A percentile compares a stretch with the other conserved stretches of the same genome.
phyloP scores from a whole-genome alignment of 2,888 invertebrate genomes.

The Leptopilina syphax region DNA sequence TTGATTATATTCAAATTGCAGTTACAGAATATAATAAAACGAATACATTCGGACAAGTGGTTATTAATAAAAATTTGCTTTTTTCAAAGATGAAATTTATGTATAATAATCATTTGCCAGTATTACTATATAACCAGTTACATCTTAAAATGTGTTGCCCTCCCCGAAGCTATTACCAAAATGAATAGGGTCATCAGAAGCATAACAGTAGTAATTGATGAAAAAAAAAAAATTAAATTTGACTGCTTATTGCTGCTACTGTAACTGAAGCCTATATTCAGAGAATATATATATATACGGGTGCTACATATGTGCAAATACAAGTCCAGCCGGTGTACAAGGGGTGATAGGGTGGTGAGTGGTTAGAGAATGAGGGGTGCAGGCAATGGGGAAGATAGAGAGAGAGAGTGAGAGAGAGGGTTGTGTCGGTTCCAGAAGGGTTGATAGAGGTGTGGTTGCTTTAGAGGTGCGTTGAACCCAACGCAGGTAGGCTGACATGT shows the following conservation, averaged over 20 bases:
- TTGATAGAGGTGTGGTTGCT: slow-evolving; percentile 75
- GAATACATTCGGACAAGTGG: no score
- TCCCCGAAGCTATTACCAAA: no score
- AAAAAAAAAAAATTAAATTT: background rate
- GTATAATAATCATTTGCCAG: no score
- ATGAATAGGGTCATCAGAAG: no score
- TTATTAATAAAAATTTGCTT: no score
- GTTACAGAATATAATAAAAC: no score
- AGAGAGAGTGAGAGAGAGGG: slow-evolving; percentile 65
- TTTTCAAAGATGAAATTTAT: no score
- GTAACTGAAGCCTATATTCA: slow-evolving; percentile 7
- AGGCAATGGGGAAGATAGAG: slow-evolving; percentile 58
- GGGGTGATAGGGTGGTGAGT: slow-evolving; percentile 66
- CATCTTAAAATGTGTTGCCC: no score
- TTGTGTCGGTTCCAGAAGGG: slow-evolving; percentile 71
- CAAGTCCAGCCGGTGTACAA: slow-evolving; percentile 58
- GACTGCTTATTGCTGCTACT: background rate
- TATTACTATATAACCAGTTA: no score
- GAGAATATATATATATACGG: slow-evolving; percentile 8
- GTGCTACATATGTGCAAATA: slow-evolving; percentile 56
- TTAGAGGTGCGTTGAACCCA: slow-evolving; percentile 76
- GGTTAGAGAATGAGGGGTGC: slow-evolving; percentile 65
- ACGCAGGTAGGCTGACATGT: slow-evolving; percentile 75
- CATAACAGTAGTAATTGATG: background rate
- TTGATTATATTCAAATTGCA: no score